Conservation (phyloP, 2,113 vertebrate genomes). For the Anolis sagrei region DNA sequence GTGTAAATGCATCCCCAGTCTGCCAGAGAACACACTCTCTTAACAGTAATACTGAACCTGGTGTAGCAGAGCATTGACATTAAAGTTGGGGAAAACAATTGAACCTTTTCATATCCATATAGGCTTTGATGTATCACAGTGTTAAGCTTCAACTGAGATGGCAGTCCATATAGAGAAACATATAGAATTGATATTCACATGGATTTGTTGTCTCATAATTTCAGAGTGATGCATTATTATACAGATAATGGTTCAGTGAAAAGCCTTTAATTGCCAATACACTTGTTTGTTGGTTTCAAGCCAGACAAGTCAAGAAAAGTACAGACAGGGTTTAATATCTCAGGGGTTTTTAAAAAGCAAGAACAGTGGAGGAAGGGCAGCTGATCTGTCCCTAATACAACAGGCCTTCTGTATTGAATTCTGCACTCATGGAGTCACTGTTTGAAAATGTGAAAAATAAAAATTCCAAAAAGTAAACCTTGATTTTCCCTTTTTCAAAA, state of each 20-base stretch:
- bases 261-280: slow-evolving; percentile 5
- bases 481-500: too few species aligned
- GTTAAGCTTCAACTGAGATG: background rate
- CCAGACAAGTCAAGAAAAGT: background rate
- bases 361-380: background rate
- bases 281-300: background rate
- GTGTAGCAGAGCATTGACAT: background rate
- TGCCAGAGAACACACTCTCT: background rate
- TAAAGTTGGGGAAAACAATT: background rate
- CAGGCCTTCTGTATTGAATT: too few species aligned
- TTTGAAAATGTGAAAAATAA: too few species aligned
- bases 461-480: too few species aligned
- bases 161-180: too few species aligned
- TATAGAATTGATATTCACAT: background rate
- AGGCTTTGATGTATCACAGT: too few species aligned
- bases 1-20: background rate
- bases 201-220: slow-evolving; percentile 18
- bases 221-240: slow-evolving; percentile 52
- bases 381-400: background rate
- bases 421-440: too few species aligned
- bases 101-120: background rate
- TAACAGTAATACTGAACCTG: background rate
- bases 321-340: background rate
- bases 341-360: background rate
- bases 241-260: fast-evolving